Evolutionary conservation across 2,797 vertebrate species (phyloP).

Genomic region (Chrosomus eos): DNA sequence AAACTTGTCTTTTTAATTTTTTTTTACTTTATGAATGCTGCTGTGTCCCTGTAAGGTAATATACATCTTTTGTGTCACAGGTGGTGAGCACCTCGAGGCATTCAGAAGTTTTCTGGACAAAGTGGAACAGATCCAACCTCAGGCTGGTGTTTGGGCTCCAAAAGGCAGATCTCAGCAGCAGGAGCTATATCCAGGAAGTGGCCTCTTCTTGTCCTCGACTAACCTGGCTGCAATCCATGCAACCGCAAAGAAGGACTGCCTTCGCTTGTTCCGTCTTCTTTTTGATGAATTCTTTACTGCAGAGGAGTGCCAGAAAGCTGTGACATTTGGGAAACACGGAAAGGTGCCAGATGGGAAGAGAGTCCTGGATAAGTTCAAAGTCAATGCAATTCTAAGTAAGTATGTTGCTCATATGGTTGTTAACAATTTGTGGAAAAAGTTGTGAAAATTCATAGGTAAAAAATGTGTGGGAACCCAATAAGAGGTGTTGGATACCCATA

Average conservation of each 20-base stretch:
- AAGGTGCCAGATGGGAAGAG: no score
- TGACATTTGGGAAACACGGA: background rate
- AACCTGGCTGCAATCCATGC: constrained; percentile 41
- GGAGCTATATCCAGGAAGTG: constrained; percentile 52
- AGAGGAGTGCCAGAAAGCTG: no score
- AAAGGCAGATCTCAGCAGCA: constrained; percentile 36
- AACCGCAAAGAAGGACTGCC: constrained; percentile 49
- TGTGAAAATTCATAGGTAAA: background rate
- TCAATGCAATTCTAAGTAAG: no score
- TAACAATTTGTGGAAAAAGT: no score
- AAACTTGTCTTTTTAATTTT: no score
- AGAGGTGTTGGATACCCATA: background rate
- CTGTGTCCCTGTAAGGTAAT: no score
- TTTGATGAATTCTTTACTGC: no score
- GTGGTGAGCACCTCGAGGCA: background rate
- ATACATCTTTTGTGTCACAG: no score
- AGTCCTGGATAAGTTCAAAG: no score
- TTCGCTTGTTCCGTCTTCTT: background rate
- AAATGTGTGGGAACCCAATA: background rate
- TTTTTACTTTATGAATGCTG: no score
- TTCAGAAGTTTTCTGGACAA: background rate
- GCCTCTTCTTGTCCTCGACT: constrained; percentile 44
- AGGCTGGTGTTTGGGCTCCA: background rate
- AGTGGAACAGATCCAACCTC: background rate
- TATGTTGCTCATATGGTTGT: no score